A percentile compares a stretch with the other conserved stretches of the same genome.
These are phyloP conservation scores for Poicephalus meyeri DNA, from an alignment of 2,113 vertebrate genomes.

Conservation along the genomic window DNA sequence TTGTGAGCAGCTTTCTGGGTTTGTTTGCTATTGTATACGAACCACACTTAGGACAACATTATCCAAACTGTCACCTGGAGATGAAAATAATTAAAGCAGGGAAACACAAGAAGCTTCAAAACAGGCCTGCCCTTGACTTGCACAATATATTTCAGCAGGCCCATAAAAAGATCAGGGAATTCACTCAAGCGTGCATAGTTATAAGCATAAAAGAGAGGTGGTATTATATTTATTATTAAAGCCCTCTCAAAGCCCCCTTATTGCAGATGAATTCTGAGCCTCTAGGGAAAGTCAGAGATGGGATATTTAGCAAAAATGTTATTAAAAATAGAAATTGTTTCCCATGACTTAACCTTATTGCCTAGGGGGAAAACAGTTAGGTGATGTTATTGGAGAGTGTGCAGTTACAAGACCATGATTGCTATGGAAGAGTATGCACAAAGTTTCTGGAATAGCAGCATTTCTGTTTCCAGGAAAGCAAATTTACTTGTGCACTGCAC, in stretches of 20 bases:
- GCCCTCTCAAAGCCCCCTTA: slow-evolving; percentile 42
- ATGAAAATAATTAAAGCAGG: slow-evolving; percentile 53
- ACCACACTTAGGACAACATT: background rate
- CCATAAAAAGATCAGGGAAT: slow-evolving; percentile 61
- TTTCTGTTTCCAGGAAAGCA: background rate
- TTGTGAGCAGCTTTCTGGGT: background rate
- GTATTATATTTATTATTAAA: slow-evolving; percentile 66
- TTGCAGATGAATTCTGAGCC: slow-evolving; percentile 34
- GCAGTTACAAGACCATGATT: background rate
- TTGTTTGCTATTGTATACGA: background rate
- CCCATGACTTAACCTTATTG: slow-evolving; percentile 48
- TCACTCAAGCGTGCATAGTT: slow-evolving; percentile 61
- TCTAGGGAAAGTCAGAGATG: slow-evolving; percentile 53
- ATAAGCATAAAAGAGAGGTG: slow-evolving; percentile 47
- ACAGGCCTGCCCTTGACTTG: slow-evolving; percentile 56
- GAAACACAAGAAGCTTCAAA: slow-evolving; percentile 22
- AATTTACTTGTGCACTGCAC: background rate
- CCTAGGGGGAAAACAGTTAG: slow-evolving; percentile 37
- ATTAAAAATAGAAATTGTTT: slow-evolving; percentile 69
- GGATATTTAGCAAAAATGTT: slow-evolving; percentile 66
- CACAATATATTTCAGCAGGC: slow-evolving; percentile 42
- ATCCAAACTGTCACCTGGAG: background rate
- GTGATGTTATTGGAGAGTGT: background rate
- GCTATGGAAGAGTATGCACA: background rate
- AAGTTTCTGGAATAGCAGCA: background rate